Base-by-base conservation (phyloP, 2,113 vertebrate genomes). In the Nothocercus julius region DNA sequence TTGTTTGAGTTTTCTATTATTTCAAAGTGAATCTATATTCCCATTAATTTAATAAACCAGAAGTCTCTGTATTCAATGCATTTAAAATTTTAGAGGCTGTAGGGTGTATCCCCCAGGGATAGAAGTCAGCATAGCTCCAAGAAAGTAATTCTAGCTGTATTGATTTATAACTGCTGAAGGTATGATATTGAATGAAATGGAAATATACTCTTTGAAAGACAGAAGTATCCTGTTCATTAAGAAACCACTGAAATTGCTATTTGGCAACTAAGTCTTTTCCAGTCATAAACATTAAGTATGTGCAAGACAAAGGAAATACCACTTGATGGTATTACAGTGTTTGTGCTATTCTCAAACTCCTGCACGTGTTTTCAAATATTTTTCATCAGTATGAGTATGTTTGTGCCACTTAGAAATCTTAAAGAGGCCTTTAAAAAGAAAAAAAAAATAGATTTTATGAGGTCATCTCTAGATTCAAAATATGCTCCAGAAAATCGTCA, bases 31-130 rank as follows among this genome's bases (percentile, higher is more conserved):
- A 70, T 85, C 68, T 78, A 3, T 90, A 78, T 70, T 77, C 3
- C 13, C n/a, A 67, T 27, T 85, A 70, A 85, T 85, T 91, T 74
- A 85, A 89, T 87, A 92, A 95, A 87, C 85, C 64, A 68, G 42
- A 92, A 95, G 20, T n/a, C 34, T 11, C 45, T 78, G 36, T 80
- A 61, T 67, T 85, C 59, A 67, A 63, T 66, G n/a, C 63, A 9
- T 5, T 85, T 53, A 80, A 89, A 78, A 30, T 87, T 93, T 87
- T 63, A 85, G 81, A 73, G 45, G 28, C 58, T 80, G 36, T 53
- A 75, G 36, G 40, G 8, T 32, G 42, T 63, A 89, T 70, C 8
- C 72, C 63, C 56, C 82, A 70, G 45, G 85, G 63, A 70, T 21
- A 87, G 28, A 92, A 83, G n/a, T 80, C 67, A 80, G 10, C 27